These are phyloP conservation scores for Wasmannia auropunctata DNA, from an alignment of 1,140 invertebrate genomes.

Conservation along the genomic window DNA sequence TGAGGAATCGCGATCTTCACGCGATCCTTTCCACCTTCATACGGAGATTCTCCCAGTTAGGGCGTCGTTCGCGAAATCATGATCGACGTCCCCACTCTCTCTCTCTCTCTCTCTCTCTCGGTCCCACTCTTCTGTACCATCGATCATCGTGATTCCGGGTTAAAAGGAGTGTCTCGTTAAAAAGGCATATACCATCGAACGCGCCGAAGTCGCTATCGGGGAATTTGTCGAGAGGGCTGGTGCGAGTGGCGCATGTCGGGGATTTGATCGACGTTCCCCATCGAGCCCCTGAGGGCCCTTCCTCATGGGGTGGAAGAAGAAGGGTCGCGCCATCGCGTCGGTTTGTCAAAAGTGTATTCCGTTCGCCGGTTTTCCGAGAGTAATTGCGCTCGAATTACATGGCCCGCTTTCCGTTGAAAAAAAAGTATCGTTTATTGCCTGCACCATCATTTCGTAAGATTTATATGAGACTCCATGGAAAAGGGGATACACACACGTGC, in stretches of 20 bases:
- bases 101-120: too few relatives aligned
- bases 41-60: neutral
- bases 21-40: conserved; percentile 11
- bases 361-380: neutral
- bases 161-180: conserved; percentile 59
- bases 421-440: conserved; percentile 31
- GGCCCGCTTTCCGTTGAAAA: neutral
- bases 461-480: neutral
- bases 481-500: neutral
- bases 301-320: conserved; percentile 1
- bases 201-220: conserved; percentile 44
- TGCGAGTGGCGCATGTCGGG: conserved; percentile 21
- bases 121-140: conserved; percentile 13
- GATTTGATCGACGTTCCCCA: conserved; percentile 51
- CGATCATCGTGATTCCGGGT: conserved; percentile 40
- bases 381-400: conserved; percentile 47
- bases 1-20: conserved; percentile 40
- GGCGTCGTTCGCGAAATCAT: conserved; percentile 40
- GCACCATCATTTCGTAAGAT: neutral
- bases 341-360: conserved; percentile 41
- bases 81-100: conserved; percentile 39
- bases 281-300: neutral
- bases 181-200: conserved; percentile 54
- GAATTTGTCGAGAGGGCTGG: conserved; percentile 41
- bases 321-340: neutral